Evolutionary conservation across 2,888 invertebrate genomes (phyloP).

Genomic region (Copidosoma aretas): DNA sequence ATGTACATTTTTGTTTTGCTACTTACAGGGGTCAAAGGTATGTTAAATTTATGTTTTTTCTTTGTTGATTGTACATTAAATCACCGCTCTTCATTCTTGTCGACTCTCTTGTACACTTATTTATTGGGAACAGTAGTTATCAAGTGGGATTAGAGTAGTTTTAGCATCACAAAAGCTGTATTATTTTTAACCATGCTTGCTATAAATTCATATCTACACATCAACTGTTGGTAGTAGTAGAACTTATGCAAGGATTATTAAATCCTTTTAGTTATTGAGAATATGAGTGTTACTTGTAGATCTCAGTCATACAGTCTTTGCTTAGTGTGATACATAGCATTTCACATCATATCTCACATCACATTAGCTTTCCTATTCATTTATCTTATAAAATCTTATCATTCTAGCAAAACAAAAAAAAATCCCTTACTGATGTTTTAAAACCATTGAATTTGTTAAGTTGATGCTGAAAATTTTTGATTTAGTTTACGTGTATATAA

Average conservation of each 20-base stretch:
- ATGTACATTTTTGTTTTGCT: constrained; percentile 55
- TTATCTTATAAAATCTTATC: not conserved
- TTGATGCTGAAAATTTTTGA: too few relatives aligned
- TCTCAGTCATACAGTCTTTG: not conserved
- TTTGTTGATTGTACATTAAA: constrained; percentile 31
- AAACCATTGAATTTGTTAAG: too few relatives aligned
- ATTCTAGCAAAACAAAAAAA: not conserved
- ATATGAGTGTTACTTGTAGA: constrained; percentile 16
- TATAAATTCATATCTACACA: constrained; percentile 15
- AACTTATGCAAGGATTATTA: constrained; percentile 3
- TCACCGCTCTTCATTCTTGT: not conserved
- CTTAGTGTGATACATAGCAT: not conserved
- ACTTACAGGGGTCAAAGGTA: constrained; percentile 71
- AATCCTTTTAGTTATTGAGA: constrained; percentile 1
- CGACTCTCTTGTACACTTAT: too few relatives aligned
- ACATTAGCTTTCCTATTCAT: not conserved
- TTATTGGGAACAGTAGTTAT: not conserved
- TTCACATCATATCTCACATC: not conserved
- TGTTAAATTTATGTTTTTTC: constrained; percentile 60
- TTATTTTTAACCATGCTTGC: constrained; percentile 13
- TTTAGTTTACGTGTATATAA: too few relatives aligned
- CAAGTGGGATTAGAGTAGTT: constrained; percentile 11
- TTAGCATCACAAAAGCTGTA: constrained; percentile 2
- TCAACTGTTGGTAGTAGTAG: constrained; percentile 13
- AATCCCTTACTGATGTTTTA: too few relatives aligned